Conservation (phyloP, 2,888 invertebrate genomes). For the Andrena chrysosceles region DNA sequence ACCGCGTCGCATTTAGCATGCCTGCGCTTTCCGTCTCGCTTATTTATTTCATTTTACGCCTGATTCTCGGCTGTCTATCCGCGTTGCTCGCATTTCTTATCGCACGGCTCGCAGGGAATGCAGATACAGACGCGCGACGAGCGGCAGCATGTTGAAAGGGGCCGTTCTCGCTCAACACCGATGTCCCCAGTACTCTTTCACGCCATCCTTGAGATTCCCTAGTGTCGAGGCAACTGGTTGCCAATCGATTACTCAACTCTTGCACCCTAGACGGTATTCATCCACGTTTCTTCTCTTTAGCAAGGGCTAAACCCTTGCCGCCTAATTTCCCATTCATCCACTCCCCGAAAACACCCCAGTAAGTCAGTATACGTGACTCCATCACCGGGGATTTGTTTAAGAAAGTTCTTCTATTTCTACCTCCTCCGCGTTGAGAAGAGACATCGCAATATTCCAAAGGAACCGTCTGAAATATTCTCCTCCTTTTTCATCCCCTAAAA, state of each 20-base stretch:
- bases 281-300: too few species aligned
- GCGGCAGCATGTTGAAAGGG: slow-evolving; percentile 29
- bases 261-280: too few species aligned
- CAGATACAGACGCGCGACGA: slow-evolving; percentile 15
- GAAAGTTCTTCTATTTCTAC: too few species aligned
- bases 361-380: too few species aligned
- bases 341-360: too few species aligned
- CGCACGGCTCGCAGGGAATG: slow-evolving; percentile 28
- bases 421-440: too few species aligned
- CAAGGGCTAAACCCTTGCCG: too few species aligned
- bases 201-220: neutral
- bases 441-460: too few species aligned
- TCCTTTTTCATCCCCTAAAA: too few species aligned
- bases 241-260: neutral
- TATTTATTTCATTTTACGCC: slow-evolving; percentile 46
- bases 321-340: too few species aligned
- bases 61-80: slow-evolving; percentile 39
- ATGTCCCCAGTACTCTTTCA: neutral
- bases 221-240: slow-evolving; percentile 16
- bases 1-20: slow-evolving; percentile 50
- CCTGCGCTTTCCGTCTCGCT: slow-evolving; percentile 54
- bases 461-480: too few species aligned
- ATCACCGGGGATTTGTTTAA: too few species aligned
- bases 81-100: slow-evolving; percentile 43
- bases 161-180: slow-evolving; percentile 20